Percentiles rank a stretch among this genome's conserved stretches.
Conservation (phyloP, 2,888 invertebrate genomes). For the Fabriciana adippe region DNA sequence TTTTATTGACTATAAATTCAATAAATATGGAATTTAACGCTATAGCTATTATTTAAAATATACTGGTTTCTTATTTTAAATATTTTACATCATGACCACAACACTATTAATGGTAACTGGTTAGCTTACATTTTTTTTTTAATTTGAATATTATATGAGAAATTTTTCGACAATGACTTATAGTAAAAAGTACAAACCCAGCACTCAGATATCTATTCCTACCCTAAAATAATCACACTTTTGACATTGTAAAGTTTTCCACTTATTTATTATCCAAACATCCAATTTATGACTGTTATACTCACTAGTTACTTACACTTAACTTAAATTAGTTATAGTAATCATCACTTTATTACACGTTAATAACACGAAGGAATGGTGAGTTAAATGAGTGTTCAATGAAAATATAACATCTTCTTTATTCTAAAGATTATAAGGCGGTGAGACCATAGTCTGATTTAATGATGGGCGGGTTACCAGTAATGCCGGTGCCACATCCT, state of each 20-base stretch:
- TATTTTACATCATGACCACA: not conserved
- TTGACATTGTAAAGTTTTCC: conserved; percentile 81
- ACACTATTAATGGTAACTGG: conserved; percentile 7
- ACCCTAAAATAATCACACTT: conserved; percentile 81
- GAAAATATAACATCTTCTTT: conserved; percentile 75
- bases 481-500: conserved; percentile 72
- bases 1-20: not conserved
- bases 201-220: conserved; percentile 68
- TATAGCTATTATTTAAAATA: too few species aligned
- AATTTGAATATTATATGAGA: not conserved
- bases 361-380: conserved; percentile 79
- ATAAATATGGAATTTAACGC: not conserved
- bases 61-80: not conserved
- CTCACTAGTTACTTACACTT: conserved; percentile 70
- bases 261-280: conserved; percentile 72
- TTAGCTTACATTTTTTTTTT: conserved; percentile 2
- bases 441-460: conserved; percentile 95
- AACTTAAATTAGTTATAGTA: conserved; percentile 59
- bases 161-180: conserved; percentile 69
- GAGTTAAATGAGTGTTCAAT: conserved; percentile 64
- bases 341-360: conserved; percentile 76
- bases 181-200: conserved; percentile 68
- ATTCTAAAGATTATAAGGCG: conserved; percentile 83
- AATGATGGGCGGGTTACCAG: conserved; percentile 83
- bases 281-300: conserved; percentile 74